Conservation (phyloP, 2,797 vertebrate species). For the Hypotaenidia philippensis region DNA sequence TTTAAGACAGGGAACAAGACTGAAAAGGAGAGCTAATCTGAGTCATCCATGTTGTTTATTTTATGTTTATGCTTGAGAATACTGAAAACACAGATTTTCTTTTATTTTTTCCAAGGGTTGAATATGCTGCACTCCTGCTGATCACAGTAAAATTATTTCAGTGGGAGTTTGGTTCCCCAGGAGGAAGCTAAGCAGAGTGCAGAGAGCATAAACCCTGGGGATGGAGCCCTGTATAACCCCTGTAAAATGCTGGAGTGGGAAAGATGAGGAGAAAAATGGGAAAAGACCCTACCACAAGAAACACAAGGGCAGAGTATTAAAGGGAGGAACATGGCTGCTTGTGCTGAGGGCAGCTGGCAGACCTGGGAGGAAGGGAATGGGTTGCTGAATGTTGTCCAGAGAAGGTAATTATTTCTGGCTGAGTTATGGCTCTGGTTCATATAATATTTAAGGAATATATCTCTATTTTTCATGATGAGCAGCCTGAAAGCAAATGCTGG, state of each 20-base stretch:
- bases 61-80: constrained; percentile 22
- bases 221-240: neutral
- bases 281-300: neutral
- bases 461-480: constrained; percentile 44
- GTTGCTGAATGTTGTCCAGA: constrained; percentile 23
- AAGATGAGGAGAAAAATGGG: neutral
- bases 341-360: constrained; percentile 1
- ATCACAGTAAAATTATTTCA: neutral
- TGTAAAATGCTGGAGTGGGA: neutral
- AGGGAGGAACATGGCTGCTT: neutral
- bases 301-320: neutral
- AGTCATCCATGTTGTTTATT: constrained; percentile 15
- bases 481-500: constrained; percentile 44
- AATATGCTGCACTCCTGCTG: neutral
- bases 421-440: constrained; percentile 16
- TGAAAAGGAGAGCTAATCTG: constrained; percentile 24
- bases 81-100: neutral
- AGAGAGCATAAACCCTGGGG: neutral
- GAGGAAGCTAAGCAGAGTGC: neutral
- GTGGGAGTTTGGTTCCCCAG: neutral
- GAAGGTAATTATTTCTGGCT: constrained; percentile 36
- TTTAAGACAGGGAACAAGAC: neutral
- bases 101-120: neutral
- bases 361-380: neutral
- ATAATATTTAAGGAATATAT: constrained; percentile 46